Evolutionary conservation across 1,140 invertebrate species (phyloP).

Genomic region (Rhynchophorus ferrugineus): DNA sequence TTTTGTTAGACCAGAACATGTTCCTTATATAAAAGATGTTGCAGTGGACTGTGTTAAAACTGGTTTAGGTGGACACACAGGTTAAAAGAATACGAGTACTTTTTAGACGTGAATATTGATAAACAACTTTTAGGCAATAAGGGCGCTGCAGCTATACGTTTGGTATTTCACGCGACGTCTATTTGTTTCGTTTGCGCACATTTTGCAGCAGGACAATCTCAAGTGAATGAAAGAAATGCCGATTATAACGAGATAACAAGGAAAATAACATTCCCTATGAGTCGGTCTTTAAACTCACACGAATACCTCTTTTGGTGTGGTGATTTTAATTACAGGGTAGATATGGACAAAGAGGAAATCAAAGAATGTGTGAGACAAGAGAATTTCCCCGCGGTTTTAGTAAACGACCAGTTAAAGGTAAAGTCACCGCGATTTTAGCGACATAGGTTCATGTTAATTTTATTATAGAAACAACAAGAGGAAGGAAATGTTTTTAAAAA

Average conservation of each 20-base stretch:
- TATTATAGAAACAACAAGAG: conserved; percentile 57
- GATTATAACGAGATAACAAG: conserved; percentile 93
- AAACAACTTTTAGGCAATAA: conserved; percentile 40
- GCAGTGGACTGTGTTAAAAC: conserved; percentile 95
- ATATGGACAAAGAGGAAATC: conserved; percentile 91
- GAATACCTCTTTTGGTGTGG: conserved; percentile 99
- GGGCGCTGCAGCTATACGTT: conserved; percentile 91
- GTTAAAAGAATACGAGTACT: conserved; percentile 25
- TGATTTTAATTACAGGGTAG: conserved; percentile 98
- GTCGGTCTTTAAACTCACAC: conserved; percentile 83
- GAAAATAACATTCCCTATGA: conserved; percentile 90
- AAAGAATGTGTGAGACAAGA: conserved; percentile 74
- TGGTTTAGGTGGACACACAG: conserved; percentile 89
- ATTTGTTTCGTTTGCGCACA: conserved; percentile 98
- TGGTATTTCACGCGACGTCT: conserved; percentile 86
- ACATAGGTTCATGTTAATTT: conserved; percentile 5
- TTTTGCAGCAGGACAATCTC: conserved; percentile 96
- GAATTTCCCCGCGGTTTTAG: conserved; percentile 70
- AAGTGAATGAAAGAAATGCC: conserved; percentile 90
- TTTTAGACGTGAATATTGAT: conserved; percentile 38
- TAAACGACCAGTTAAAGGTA: conserved; percentile 78
- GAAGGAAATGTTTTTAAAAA: conserved; percentile 88
- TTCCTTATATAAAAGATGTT: conserved; percentile 84
- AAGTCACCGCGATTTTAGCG: conserved; percentile 24
- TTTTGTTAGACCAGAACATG: conserved; percentile 82